Conservation (phyloP, 2,888 invertebrate genomes). For the Leptinotarsa juncta region DNA sequence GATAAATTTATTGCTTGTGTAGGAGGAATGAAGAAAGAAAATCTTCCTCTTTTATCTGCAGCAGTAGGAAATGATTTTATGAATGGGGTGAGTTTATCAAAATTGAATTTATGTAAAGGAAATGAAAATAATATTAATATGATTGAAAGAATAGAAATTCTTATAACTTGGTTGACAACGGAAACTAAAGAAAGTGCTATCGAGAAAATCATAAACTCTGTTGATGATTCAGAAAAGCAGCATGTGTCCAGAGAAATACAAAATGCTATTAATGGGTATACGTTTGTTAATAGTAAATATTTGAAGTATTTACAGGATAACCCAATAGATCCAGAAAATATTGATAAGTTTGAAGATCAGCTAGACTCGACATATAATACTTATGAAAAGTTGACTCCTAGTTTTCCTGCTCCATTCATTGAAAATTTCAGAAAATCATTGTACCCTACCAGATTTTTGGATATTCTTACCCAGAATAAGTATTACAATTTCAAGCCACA, state of each 20-base stretch:
- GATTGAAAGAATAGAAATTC: constrained; percentile 74
- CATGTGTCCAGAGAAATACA: constrained; percentile 71
- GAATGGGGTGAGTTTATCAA: constrained; percentile 30
- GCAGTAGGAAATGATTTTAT: constrained; percentile 87
- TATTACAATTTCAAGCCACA: constrained; percentile 75
- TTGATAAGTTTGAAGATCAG: constrained; percentile 31
- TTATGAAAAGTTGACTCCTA: constrained; percentile 65
- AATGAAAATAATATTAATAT: constrained; percentile 86
- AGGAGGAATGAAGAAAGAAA: constrained; percentile 71
- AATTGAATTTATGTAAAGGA: constrained; percentile 65
- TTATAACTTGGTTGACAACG: constrained; percentile 81
- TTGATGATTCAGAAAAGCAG: constrained; percentile 70
- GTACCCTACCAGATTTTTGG: constrained; percentile 76
- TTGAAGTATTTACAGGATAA: constrained; percentile 69
- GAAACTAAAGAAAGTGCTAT: constrained; percentile 79
- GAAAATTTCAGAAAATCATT: constrained; percentile 71
- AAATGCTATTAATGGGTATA: constrained; percentile 75
- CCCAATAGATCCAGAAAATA: constrained; percentile 28
- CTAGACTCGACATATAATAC: constrained; percentile 28
- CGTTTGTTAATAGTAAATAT: constrained; percentile 70
- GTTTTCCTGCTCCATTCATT: constrained; percentile 68
- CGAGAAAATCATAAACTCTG: constrained; percentile 72
- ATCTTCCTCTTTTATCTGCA: constrained; percentile 82
- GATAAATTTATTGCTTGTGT: constrained; percentile 76
- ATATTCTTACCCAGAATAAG: constrained; percentile 74